These are phyloP conservation scores for Turdus rufiventris DNA, from an alignment of 2,113 vertebrate genomes.

Conservation along the genomic window DNA sequence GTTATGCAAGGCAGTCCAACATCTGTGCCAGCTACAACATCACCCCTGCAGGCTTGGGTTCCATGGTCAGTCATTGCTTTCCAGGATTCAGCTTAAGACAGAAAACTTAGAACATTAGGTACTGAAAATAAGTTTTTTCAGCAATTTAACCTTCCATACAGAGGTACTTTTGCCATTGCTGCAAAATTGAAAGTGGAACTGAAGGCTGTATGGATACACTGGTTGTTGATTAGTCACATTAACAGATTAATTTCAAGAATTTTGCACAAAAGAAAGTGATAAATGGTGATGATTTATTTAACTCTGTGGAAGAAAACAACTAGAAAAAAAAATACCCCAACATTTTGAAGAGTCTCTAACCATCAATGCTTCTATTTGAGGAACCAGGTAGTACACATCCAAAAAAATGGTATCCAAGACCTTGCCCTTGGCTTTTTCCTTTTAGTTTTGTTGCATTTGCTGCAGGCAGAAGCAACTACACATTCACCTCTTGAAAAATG, in stretches of 20 bases:
- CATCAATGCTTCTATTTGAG: neutral
- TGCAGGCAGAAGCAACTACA: neutral
- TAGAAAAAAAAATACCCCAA: neutral
- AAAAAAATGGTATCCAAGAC: neutral
- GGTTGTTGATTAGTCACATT: neutral
- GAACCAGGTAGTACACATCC: neutral
- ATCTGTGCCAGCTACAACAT: neutral
- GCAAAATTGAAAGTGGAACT: neutral
- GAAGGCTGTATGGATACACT: neutral
- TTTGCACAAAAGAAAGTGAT: neutral
- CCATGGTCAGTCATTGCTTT: neutral
- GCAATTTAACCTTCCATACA: neutral
- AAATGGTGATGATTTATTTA: neutral
- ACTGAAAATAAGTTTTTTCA: neutral
- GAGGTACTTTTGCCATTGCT: neutral
- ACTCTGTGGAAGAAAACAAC: neutral
- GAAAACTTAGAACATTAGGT: neutral
- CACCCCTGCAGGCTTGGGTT: neutral
- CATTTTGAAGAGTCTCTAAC: neutral
- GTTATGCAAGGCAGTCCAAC: neutral
- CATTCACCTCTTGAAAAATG: neutral
- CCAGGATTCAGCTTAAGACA: neutral
- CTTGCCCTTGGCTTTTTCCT: neutral
- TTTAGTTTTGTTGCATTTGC: neutral
- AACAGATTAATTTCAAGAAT: neutral